These are phyloP conservation scores for Bambusicola thoracicus DNA, from an alignment of 2,113 vertebrate species.

Conservation along the genomic window DNA sequence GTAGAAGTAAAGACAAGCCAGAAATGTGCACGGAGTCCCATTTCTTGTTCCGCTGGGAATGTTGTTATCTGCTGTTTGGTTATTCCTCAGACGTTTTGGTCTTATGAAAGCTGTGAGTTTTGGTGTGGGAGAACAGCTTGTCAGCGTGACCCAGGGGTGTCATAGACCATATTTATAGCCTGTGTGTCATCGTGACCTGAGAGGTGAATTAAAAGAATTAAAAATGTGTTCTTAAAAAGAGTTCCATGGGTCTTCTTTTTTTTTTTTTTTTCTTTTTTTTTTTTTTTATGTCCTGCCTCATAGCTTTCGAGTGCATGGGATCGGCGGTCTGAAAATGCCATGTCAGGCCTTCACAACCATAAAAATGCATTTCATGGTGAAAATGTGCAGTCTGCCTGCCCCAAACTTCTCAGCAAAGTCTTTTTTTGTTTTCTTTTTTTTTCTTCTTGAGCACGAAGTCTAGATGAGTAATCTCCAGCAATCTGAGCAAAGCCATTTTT, in stretches of 20 bases:
- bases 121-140: neutral
- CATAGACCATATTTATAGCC: neutral
- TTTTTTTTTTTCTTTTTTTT: rapidly evolving
- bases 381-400: neutral
- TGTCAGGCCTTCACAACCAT: neutral
- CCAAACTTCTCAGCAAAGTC: neutral
- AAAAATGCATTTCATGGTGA: neutral
- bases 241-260: neutral
- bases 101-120: neutral
- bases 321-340: neutral
- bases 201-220: neutral
- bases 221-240: neutral
- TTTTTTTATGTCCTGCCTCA: neutral
- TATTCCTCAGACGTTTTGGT: neutral
- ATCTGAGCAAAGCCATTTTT: neutral
- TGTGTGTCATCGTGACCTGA: neutral
- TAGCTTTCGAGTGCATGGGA: neutral
- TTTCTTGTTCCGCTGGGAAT: neutral
- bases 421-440: neutral
- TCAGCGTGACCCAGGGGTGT: neutral
- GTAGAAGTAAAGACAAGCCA: neutral
- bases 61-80: neutral
- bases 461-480: neutral
- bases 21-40: neutral
- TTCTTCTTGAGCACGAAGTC: neutral